Base-by-base conservation (phyloP, 1,140 invertebrate species). In the Drosophila pruinosa region DNA sequence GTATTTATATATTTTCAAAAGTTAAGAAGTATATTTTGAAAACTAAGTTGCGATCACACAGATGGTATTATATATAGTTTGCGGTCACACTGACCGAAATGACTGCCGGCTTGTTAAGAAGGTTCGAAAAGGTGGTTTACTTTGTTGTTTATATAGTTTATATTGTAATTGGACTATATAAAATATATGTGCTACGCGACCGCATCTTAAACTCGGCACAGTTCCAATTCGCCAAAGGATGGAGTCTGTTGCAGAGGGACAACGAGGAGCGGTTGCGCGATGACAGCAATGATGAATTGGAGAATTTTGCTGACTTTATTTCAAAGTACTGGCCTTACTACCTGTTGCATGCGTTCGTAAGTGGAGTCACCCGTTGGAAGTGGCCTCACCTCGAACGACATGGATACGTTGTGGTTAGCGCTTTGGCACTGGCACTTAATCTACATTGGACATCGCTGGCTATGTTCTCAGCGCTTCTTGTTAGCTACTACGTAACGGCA, bases 271-370 rank as follows among this genome's bases (percentile, higher is more conserved):
- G 70, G 0, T 57, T 63, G 17, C 81, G 81, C 0, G 89, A 90
- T 38, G 76, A 86, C 28, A 89, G 75, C 48, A 90, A 90, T 47
- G 85, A 90, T 14, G 89, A 90, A 48, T 52, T 90, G 21, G 85
- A 90, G 22, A 80, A 89, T 31, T 90, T 90, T 5, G 77, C 58
- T 12, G 76, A 78, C 36, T 90, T 89, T n/a, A 72, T 90, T 2
- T 26, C 15, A 4, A 63, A 24, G 2, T 88, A 75, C 8, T 90
- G 89, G 89, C 68, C 68, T 0, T 90, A 73, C 50, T 90, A 88
- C 52, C 3, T 90, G n/a, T 56, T 89, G 22, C 89, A 90, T 57
- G 71, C 70, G 3, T 2, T 62, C 12, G 71, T 83, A 2, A 64
- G 67, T 4, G 64, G 52, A 2, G 0, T 70, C 10, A 34, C 59